Percentiles rank a stretch among this genome's conserved stretches.
phyloP scores from a whole-genome alignment of 2,113 vertebrate species.

The Gracilinanus agilis region DNA sequence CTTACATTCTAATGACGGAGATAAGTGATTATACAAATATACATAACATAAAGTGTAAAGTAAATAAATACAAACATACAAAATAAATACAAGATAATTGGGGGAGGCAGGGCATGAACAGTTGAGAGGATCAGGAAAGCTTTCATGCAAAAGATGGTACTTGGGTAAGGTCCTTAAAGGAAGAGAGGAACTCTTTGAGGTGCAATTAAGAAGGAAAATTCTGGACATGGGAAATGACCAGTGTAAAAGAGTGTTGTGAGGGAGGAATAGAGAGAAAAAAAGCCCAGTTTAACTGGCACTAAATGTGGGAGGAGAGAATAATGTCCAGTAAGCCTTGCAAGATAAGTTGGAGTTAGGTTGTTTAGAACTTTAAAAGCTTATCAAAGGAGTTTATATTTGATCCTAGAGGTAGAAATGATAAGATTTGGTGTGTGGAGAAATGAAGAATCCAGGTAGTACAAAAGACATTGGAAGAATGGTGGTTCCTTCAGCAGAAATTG shows the following conservation, averaged over 20 bases:
- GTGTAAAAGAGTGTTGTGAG: background rate
- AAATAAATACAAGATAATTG: background rate
- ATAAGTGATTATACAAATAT: background rate
- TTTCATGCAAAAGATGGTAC: background rate
- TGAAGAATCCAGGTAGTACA: background rate
- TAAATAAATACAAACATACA: background rate
- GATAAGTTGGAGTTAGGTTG: background rate
- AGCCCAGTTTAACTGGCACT: background rate
- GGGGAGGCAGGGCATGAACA: background rate
- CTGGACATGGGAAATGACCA: background rate
- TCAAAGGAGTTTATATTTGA: background rate
- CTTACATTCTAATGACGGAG: background rate
- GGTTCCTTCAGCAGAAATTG: background rate
- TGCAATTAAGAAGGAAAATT: background rate
- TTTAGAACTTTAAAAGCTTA: background rate
- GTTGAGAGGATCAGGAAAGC: background rate
- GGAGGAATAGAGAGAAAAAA: background rate
- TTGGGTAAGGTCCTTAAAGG: background rate
- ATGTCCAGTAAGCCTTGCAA: background rate
- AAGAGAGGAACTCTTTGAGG: background rate
- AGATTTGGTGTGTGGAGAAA: background rate
- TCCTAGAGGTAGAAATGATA: background rate
- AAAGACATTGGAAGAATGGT: background rate
- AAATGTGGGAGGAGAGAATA: background rate
- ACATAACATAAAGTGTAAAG: background rate